phyloP scores from a whole-genome alignment of 2,888 invertebrate species.

The Philonicus albiceps region DNA sequence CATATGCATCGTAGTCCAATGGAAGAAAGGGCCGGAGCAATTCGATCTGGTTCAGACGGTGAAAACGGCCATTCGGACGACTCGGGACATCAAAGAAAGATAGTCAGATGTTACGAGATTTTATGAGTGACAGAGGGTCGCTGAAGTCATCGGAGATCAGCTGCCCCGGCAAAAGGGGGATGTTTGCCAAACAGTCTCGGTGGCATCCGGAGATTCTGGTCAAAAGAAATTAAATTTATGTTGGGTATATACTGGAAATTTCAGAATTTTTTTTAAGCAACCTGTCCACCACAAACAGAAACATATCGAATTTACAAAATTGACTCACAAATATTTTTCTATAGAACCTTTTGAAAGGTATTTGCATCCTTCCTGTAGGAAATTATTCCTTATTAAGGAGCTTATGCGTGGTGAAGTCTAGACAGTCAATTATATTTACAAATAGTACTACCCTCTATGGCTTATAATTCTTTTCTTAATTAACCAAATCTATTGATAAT shows the following conservation, averaged over 20 bases:
- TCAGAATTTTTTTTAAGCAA: not conserved
- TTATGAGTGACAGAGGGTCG: constrained; percentile 17
- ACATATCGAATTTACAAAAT: not conserved
- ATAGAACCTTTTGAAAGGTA: not conserved
- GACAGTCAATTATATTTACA: not conserved
- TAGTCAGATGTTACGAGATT: constrained; percentile 23
- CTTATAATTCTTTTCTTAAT: too few species aligned
- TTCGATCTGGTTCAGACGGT: not conserved
- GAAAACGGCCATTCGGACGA: not conserved
- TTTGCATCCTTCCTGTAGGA: not conserved
- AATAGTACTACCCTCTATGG: not conserved
- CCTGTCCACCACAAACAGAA: not conserved
- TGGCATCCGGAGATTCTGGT: not conserved
- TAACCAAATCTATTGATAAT: too few species aligned
- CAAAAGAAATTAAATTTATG: not conserved
- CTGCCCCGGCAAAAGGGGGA: not conserved
- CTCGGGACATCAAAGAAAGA: not conserved
- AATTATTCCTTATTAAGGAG: not conserved
- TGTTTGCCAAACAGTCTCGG: not conserved
- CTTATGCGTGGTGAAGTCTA: not conserved
- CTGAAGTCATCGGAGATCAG: not conserved
- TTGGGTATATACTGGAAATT: not conserved
- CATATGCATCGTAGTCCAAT: not conserved
- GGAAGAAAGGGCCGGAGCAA: not conserved
- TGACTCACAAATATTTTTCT: not conserved